A percentile compares a stretch with the other conserved stretches of the same genome.
Conservation (phyloP, 2,113 vertebrate species). For the Carettochelys insculpta region DNA sequence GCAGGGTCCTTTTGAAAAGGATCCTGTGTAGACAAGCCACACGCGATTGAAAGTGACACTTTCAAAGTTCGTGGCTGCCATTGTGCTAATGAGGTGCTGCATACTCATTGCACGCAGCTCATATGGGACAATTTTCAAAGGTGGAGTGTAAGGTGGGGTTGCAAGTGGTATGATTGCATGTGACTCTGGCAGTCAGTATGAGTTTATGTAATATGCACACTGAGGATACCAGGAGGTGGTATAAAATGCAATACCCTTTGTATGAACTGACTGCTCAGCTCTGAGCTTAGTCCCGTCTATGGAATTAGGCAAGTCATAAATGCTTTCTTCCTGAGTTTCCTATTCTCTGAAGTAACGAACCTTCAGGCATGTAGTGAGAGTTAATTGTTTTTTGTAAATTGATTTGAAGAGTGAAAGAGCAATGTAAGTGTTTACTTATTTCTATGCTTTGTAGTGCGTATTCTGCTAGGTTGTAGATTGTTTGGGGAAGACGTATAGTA, state of each 20-base stretch:
- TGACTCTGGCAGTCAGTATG: neutral
- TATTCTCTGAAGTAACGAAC: neutral
- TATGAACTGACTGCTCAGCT: accelerated
- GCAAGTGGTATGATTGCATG: neutral
- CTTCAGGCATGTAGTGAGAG: conserved; percentile 6
- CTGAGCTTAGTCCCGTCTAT: neutral
- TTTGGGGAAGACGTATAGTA: neutral
- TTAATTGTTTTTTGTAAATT: conserved; percentile 20
- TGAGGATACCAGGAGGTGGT: neutral
- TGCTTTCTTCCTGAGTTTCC: conserved; percentile 26
- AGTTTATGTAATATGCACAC: neutral
- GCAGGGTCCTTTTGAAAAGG: too few species aligned
- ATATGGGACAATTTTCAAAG: neutral
- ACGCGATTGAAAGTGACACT: too few species aligned
- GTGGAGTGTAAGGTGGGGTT: neutral
- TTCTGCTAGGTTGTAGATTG: neutral
- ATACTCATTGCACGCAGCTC: too few species aligned
- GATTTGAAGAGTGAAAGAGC: conserved; percentile 36
- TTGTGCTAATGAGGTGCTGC: too few species aligned
- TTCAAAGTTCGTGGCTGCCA: too few species aligned
- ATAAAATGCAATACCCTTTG: neutral
- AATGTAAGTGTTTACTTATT: neutral
- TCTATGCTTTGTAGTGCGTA: neutral
- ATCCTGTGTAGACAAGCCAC: too few species aligned
- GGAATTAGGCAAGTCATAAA: neutral